These are phyloP conservation scores for Oreochromis tanganicae DNA, from an alignment of 2,113 vertebrate genomes.

Conservation along the genomic window DNA sequence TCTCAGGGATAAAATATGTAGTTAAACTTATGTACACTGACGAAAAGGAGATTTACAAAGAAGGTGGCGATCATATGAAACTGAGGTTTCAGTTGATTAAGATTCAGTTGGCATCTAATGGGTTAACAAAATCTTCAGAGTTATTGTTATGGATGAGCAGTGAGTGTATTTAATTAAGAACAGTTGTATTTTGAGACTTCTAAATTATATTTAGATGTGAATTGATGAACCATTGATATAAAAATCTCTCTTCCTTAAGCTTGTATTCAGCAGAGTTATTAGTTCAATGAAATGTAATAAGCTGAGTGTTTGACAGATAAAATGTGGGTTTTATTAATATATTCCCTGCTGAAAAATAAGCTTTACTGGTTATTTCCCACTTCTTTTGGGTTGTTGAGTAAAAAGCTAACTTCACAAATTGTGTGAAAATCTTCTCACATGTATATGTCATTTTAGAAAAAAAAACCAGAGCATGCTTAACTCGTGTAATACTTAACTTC, in stretches of 20 bases:
- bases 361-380: neutral
- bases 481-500: neutral
- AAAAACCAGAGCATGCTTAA: rapidly evolving
- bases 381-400: neutral
- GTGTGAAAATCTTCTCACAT: neutral
- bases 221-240: neutral
- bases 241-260: neutral
- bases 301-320: neutral
- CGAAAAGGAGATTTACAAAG: neutral
- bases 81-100: neutral
- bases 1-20: neutral
- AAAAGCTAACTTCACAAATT: neutral
- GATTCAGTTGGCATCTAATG: neutral
- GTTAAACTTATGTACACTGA: neutral
- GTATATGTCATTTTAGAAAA: neutral
- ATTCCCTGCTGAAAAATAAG: neutral
- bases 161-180: neutral
- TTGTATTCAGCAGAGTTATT: neutral
- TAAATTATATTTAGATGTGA: neutral
- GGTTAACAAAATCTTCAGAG: neutral
- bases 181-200: neutral
- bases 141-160: neutral
- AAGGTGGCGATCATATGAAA: neutral
- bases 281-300: neutral
- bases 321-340: neutral